Conservation (phyloP, 2,113 vertebrate species). For the Megaceryle torquata region DNA sequence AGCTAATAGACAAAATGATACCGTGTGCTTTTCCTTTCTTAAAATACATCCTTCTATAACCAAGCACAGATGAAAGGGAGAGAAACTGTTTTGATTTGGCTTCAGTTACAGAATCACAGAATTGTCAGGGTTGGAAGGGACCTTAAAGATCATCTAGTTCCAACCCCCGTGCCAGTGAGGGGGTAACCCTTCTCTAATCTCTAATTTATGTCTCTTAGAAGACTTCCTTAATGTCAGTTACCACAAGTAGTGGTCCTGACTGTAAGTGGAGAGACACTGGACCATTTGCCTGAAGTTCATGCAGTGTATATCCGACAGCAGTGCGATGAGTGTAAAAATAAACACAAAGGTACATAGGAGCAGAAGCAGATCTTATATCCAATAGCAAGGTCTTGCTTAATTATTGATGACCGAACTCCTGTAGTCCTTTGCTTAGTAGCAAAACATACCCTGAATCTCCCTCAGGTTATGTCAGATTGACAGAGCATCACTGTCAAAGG, state of each 20-base stretch:
- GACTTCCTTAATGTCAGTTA: not conserved
- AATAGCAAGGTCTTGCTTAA: slow-evolving; percentile 1
- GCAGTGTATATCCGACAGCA: not conserved
- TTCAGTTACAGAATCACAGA: not conserved
- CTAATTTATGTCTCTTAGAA: not conserved
- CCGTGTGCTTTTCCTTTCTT: not conserved
- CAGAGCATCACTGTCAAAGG: not conserved
- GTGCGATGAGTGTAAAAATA: not conserved
- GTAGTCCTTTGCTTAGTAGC: not conserved
- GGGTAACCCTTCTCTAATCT: not conserved
- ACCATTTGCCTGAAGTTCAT: not conserved
- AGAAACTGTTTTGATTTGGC: not conserved
- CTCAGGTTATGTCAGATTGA: slow-evolving; percentile 1
- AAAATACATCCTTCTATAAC: not conserved
- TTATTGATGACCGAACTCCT: slow-evolving; percentile 43
- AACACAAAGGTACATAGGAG: not conserved
- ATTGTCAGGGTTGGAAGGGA: too few relatives aligned
- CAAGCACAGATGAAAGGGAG: not conserved
- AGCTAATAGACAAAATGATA: not conserved
- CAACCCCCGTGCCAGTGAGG: too few relatives aligned
- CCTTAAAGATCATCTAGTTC: too few relatives aligned
- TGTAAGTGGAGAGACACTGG: not conserved
- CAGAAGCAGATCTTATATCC: slow-evolving; percentile 3
- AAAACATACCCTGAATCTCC: slow-evolving; percentile 3
- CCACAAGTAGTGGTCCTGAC: not conserved